phyloP scores from a whole-genome alignment of 1,140 invertebrate genomes.

The Drosophila pruinosa region DNA sequence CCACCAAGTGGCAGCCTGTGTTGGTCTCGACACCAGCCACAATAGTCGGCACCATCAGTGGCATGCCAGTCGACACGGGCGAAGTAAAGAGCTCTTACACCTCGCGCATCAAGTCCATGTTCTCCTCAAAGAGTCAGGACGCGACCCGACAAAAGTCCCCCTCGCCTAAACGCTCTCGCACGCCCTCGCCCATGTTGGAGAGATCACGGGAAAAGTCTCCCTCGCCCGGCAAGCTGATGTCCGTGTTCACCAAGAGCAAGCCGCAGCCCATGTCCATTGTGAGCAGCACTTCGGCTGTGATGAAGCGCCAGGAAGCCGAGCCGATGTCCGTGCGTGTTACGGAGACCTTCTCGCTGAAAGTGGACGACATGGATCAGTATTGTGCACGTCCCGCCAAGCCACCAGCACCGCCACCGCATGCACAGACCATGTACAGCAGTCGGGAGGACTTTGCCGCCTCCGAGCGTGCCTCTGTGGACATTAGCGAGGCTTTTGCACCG shows the following conservation, averaged over 20 bases:
- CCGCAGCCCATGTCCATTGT: slow-evolving; percentile 63
- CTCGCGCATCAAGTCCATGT: slow-evolving; percentile 72
- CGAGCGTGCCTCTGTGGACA: slow-evolving; percentile 55
- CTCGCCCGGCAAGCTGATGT: slow-evolving; percentile 51
- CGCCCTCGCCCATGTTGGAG: slow-evolving; percentile 31
- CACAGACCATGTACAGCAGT: slow-evolving; percentile 70
- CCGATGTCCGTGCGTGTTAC: slow-evolving; percentile 69
- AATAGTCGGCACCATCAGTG: slow-evolving; percentile 19
- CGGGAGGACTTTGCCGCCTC: slow-evolving; percentile 70
- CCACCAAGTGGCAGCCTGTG: slow-evolving; percentile 39
- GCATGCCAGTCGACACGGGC: slow-evolving; percentile 40
- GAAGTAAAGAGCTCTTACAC: slow-evolving; percentile 69
- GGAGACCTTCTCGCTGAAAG: slow-evolving; percentile 77
- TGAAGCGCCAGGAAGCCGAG: slow-evolving; percentile 63
- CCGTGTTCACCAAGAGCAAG: slow-evolving; percentile 61
- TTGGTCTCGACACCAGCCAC: background rate
- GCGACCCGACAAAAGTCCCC: slow-evolving; percentile 48
- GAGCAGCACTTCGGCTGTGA: slow-evolving; percentile 33
- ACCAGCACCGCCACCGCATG: slow-evolving; percentile 42
- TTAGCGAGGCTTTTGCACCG: slow-evolving; percentile 70
- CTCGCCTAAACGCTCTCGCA: slow-evolving; percentile 42
- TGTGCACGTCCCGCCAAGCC: slow-evolving; percentile 52
- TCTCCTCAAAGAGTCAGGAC: slow-evolving; percentile 47
- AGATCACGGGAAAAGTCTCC: slow-evolving; percentile 61
- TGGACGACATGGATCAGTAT: slow-evolving; percentile 82